These are phyloP conservation scores for Andinoacara biseriatus DNA, from an alignment of 2,113 vertebrate species.

Conservation along the genomic window DNA sequence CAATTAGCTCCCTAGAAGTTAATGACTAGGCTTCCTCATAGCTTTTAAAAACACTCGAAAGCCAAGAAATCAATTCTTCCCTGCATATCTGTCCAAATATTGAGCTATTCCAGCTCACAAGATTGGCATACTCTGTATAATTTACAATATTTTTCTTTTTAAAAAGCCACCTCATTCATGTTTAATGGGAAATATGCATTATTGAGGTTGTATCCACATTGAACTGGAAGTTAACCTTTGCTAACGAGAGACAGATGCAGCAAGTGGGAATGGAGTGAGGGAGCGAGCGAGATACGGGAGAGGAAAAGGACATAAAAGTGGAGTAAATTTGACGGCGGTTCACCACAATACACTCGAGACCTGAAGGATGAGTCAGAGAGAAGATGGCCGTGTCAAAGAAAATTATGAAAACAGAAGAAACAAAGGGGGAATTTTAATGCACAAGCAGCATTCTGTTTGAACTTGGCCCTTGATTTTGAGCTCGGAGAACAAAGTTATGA, in stretches of 20 bases:
- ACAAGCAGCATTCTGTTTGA: slow-evolving; percentile 51
- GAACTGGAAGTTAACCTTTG: slow-evolving; percentile 60
- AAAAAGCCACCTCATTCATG: slow-evolving; percentile 41
- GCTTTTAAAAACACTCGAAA: slow-evolving; percentile 33
- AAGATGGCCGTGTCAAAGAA: slow-evolving; percentile 56
- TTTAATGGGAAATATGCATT: slow-evolving; percentile 54
- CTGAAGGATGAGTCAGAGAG: slow-evolving; percentile 68
- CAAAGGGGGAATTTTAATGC: neutral
- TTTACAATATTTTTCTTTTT: slow-evolving; percentile 52
- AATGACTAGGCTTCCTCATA: slow-evolving; percentile 40
- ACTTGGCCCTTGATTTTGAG: slow-evolving; percentile 39
- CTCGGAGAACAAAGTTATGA: slow-evolving; percentile 8
- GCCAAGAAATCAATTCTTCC: slow-evolving; percentile 21
- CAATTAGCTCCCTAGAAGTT: slow-evolving; percentile 49
- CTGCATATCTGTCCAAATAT: slow-evolving; percentile 40
- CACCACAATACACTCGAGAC: slow-evolving; percentile 67
- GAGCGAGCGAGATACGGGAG: slow-evolving; percentile 33
- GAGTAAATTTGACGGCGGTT: slow-evolving; percentile 56
- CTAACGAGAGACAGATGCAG: slow-evolving; percentile 34
- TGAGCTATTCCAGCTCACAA: slow-evolving; percentile 29
- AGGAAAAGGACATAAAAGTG: slow-evolving; percentile 53
- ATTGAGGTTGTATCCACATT: slow-evolving; percentile 48
- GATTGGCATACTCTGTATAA: slow-evolving; percentile 44
- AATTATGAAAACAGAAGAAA: slow-evolving; percentile 47
- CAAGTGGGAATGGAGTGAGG: slow-evolving; percentile 39